Evolutionary conservation across 2,113 vertebrate species (phyloP).

Genomic region (Leptocoma aspasia): DNA sequence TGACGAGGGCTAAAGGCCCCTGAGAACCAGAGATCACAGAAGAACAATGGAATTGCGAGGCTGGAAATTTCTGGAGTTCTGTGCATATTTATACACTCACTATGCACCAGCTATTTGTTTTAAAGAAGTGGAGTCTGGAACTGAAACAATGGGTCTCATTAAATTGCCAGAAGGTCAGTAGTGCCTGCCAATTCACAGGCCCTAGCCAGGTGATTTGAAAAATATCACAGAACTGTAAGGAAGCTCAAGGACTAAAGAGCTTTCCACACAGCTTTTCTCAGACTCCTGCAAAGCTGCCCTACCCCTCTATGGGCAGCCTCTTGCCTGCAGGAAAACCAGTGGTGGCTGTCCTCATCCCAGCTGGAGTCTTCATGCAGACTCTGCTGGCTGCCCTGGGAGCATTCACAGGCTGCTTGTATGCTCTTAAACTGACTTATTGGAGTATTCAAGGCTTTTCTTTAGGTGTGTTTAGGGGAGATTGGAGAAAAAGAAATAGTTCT

Average conservation of each 20-base stretch:
- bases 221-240: background rate
- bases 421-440: background rate
- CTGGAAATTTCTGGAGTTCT: background rate
- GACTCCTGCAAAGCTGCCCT: background rate
- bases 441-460: background rate
- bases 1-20: background rate
- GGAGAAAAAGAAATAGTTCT: background rate
- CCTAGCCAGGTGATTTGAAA: background rate
- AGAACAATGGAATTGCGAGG: background rate
- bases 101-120: background rate
- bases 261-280: background rate
- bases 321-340: background rate
- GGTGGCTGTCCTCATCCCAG: background rate
- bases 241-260: background rate
- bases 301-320: rapidly evolving
- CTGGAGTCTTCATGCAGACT: background rate
- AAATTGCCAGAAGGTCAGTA: background rate
- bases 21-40: background rate
- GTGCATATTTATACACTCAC: background rate
- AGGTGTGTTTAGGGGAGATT: background rate
- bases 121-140: background rate
- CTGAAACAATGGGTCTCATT: background rate
- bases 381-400: background rate
- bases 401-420: background rate
- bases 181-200: background rate